phyloP scores from a whole-genome alignment of 1,140 invertebrate species.

The Zophobas atratus region DNA sequence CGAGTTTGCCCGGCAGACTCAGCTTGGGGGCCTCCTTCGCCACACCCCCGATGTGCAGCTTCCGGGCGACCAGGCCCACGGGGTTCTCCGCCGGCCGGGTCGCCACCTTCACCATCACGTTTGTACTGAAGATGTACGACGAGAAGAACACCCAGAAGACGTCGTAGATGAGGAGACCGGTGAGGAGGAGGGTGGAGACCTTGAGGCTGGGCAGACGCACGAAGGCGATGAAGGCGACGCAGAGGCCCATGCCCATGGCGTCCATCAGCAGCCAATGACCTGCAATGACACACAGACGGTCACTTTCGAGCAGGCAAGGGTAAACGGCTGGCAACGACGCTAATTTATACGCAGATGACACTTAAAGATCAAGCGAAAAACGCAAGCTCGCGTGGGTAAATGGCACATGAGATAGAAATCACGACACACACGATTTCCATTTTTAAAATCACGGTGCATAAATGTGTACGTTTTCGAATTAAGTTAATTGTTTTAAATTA shows the following conservation, averaged over 20 bases:
- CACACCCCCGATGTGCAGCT: slow-evolving; percentile 90
- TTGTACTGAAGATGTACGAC: slow-evolving; percentile 98
- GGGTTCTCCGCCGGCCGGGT: slow-evolving; percentile 96
- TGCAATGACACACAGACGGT: slow-evolving; percentile 48
- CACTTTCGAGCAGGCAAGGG: neutral
- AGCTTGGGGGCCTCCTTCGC: slow-evolving; percentile 93
- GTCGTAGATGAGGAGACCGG: slow-evolving; percentile 96
- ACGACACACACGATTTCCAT: too few relatives aligned
- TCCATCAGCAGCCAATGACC: slow-evolving; percentile 98
- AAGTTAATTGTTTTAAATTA: too few relatives aligned
- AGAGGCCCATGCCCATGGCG: slow-evolving; percentile 97
- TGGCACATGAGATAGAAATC: too few relatives aligned
- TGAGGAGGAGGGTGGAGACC: slow-evolving; percentile 94
- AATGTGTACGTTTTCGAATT: too few relatives aligned
- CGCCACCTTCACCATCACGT: slow-evolving; percentile 98
- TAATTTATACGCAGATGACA: too few relatives aligned
- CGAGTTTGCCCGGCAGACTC: slow-evolving; percentile 95
- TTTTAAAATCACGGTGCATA: too few relatives aligned
- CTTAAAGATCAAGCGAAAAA: too few relatives aligned
- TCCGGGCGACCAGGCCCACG: slow-evolving; percentile 92
- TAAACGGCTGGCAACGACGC: too few relatives aligned
- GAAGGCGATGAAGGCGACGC: slow-evolving; percentile 97
- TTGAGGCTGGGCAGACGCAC: slow-evolving; percentile 96
- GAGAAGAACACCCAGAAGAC: slow-evolving; percentile 99
- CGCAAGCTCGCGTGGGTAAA: too few relatives aligned